Evolutionary conservation across 2,888 invertebrate genomes (phyloP), one percentile per base, ranked within the genome.

Genomic region (Scelioninae gen. 1): DNA sequence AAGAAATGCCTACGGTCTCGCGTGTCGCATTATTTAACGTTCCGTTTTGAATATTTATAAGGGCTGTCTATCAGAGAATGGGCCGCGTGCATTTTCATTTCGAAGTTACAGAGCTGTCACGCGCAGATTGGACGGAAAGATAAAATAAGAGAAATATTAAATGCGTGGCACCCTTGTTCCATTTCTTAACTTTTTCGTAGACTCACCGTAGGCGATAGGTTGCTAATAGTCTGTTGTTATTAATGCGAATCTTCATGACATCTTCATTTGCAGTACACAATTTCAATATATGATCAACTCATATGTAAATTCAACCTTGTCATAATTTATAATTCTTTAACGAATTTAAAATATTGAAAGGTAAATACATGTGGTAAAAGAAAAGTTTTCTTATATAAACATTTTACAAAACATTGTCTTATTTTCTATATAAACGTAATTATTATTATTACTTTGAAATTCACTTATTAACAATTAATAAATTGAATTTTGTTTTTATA

Each of bases 131-230:
- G 87, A 85, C 84, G 79, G 62, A 84, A 88, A 89, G 90, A 90
- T 90, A 89, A 89, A 90, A 89, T 90, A 89, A 88, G 88, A 89
- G 87, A 91, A 89, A 90, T 90, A 90, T 90, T 90, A 88, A 89
- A 90, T 72, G 69, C 53, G 31, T 68, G 51, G 34, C 56, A 80
- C 74, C 76, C 65, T 65, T 74, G 65, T 49, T 77, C 71, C 66
- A 72, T 78, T 74, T 74, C 78, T 69, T 53, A 29, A 15, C 49
- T 38, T 72, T 72, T 74, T 72, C 66, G 56, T 60, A 66, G 71
- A 58, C 71, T 55, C 55, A 72, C 56, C 65, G 15, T 47, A 38
- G 60, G 77, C 77, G 62, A 77, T 74, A 31, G 32, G 8, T 65
- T 40, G 76, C 49, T 72, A 82, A 82, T 76, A 31, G 58, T 63